phyloP scores from a whole-genome alignment of 2,888 invertebrate species.

The Magallana nippona region DNA sequence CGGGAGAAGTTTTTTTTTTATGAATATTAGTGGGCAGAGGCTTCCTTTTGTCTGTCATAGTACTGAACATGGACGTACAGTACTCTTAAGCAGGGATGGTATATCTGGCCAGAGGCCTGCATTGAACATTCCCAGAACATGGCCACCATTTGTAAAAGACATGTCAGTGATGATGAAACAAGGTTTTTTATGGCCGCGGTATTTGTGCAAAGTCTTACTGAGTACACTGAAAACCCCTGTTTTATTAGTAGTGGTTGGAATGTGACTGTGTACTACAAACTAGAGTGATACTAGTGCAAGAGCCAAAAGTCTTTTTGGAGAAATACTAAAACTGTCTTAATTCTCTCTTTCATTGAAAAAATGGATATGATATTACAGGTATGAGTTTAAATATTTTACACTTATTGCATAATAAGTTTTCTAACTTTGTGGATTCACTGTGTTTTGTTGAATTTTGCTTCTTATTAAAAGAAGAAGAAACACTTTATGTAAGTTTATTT shows the following conservation, averaged over 20 bases:
- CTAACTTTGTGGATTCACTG: no score
- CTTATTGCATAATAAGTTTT: no score
- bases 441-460: no score
- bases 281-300: no score
- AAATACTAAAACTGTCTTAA: no score
- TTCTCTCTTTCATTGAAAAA: no score
- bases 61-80: constrained; percentile 4
- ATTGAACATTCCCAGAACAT: constrained; percentile 4
- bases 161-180: constrained; percentile 26
- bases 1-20: not conserved
- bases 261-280: no score
- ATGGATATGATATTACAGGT: no score
- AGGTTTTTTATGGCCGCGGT: not conserved
- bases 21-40: constrained; percentile 12
- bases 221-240: not conserved
- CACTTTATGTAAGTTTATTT: no score
- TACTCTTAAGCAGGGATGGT: not conserved
- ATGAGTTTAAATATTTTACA: no score
- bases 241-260: not conserved
- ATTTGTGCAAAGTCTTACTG: not conserved
- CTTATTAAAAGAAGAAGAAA: no score
- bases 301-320: no score
- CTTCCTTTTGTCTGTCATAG: not conserved
- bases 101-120: not conserved
- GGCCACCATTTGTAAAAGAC: constrained; percentile 1